Conservation (phyloP, 2,797 vertebrate genomes). For the Centroberyx gerrardi region DNA sequence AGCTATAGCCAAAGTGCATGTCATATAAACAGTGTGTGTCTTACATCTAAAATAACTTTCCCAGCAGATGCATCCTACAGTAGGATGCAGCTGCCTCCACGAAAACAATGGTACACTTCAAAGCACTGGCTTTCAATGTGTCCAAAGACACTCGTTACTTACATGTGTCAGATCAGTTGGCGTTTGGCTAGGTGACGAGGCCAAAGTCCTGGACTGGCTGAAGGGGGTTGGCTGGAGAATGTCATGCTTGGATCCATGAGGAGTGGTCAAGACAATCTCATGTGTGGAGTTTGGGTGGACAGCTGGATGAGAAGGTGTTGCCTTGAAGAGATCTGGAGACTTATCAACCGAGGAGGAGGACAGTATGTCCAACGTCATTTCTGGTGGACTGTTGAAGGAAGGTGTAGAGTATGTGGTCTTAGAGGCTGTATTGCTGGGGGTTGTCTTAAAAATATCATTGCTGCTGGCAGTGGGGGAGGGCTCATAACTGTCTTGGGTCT, state of each 20-base stretch:
- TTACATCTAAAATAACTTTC: too few relatives aligned
- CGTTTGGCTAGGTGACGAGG: conserved; percentile 7
- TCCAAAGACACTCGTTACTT: conserved; percentile 29
- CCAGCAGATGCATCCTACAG: neutral
- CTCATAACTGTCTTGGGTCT: neutral
- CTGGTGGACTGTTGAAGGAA: conserved; percentile 10
- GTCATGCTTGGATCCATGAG: conserved; percentile 47
- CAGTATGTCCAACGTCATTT: conserved; percentile 4
- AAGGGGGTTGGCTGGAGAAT: conserved; percentile 64
- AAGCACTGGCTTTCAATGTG: neutral
- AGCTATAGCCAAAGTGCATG: neutral
- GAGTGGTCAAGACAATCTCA: conserved; percentile 51
- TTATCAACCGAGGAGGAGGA: neutral
- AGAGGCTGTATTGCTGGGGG: neutral
- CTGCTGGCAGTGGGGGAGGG: neutral
- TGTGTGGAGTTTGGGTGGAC: neutral
- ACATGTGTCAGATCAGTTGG: conserved; percentile 51
- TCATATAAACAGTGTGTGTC: neutral
- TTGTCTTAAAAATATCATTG: conserved; percentile 28
- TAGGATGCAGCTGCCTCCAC: neutral
- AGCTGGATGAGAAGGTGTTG: neutral
- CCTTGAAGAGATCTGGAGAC: conserved; percentile 20
- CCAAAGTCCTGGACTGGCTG: conserved; percentile 37
- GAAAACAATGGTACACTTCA: neutral
- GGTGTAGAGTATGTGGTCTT: neutral